Evolutionary conservation across 2,888 invertebrate species (phyloP).

Genomic region (Notocelia uddmanniana): DNA sequence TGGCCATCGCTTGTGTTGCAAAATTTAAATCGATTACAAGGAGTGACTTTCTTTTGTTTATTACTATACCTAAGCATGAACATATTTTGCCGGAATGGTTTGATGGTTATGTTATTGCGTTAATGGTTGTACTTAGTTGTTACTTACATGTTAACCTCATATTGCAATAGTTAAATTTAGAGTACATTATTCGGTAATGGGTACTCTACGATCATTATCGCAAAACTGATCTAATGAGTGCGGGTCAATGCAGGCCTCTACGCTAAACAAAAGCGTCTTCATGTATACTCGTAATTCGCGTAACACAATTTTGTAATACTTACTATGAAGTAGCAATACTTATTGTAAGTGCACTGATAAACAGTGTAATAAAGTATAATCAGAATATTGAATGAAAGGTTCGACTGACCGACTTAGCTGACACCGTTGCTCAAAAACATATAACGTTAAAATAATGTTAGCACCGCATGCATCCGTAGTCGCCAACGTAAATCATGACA

Average conservation of each 20-base stretch:
- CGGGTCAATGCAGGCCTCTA: slow-evolving; percentile 36
- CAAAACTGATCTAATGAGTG: slow-evolving; percentile 38
- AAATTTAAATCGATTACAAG: slow-evolving; percentile 66
- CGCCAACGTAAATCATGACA: background rate
- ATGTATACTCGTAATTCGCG: slow-evolving; percentile 16
- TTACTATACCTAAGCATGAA: slow-evolving; percentile 10
- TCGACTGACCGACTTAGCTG: background rate
- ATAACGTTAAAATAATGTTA: no score
- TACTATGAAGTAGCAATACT: background rate
- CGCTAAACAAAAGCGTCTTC: slow-evolving; percentile 35
- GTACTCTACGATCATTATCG: slow-evolving; percentile 42
- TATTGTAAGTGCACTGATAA: slow-evolving; percentile 3
- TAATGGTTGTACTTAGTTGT: slow-evolving; percentile 25
- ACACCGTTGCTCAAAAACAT: background rate
- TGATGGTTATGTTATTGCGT: slow-evolving; percentile 12
- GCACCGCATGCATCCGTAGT: background rate
- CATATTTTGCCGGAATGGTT: background rate
- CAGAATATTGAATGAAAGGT: background rate
- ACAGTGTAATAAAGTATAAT: background rate
- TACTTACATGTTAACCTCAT: slow-evolving; percentile 25
- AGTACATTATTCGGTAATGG: slow-evolving; percentile 37
- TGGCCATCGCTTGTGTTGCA: slow-evolving; percentile 59
- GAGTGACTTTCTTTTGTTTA: slow-evolving; percentile 46
- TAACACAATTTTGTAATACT: slow-evolving; percentile 31
- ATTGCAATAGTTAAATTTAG: slow-evolving; percentile 36